These are phyloP conservation scores for Salminus brasiliensis DNA, from an alignment of 2,113 vertebrate genomes.

Conservation along the genomic window DNA sequence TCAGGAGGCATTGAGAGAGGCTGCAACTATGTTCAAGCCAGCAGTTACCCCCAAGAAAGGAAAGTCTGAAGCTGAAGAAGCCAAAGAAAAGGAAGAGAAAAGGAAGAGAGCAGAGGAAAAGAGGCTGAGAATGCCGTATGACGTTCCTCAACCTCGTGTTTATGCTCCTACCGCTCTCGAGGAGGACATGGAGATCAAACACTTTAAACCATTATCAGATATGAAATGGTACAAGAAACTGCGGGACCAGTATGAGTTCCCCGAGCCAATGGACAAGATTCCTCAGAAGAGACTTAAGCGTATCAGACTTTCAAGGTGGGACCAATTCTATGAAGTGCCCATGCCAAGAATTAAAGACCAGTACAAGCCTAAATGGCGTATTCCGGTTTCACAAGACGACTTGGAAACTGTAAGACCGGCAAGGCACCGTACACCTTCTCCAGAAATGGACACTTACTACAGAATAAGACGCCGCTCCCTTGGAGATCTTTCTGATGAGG, in stretches of 20 bases:
- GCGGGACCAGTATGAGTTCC: slow-evolving; percentile 96
- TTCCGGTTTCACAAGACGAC: slow-evolving; percentile 91
- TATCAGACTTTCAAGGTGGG: slow-evolving; percentile 96
- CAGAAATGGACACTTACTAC: slow-evolving; percentile 86
- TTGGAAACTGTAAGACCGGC: slow-evolving; percentile 95
- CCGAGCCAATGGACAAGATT: slow-evolving; percentile 90
- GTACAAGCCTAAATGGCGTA: slow-evolving; percentile 91
- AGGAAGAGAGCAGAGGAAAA: slow-evolving; percentile 86
- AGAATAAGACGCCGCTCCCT: slow-evolving; percentile 89
- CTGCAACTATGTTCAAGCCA: slow-evolving; percentile 91
- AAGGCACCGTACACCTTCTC: slow-evolving; percentile 84
- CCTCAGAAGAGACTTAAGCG: slow-evolving; percentile 91
- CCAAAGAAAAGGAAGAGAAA: slow-evolving; percentile 84
- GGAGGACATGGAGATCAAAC: slow-evolving; percentile 91
- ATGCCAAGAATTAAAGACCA: slow-evolving; percentile 93
- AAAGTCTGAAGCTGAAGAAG: slow-evolving; percentile 87
- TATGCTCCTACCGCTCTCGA: slow-evolving; percentile 76
- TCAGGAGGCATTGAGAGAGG: slow-evolving; percentile 91
- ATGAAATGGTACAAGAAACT: slow-evolving; percentile 99
- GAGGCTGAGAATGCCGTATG: slow-evolving; percentile 92
- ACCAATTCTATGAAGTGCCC: slow-evolving; percentile 96
- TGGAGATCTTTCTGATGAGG: slow-evolving; percentile 93
- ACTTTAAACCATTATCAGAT: slow-evolving; percentile 92
- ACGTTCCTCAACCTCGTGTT: slow-evolving; percentile 85
- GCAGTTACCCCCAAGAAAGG: slow-evolving; percentile 89